These are phyloP conservation scores for Pipistrellus pygmaeus DNA, from an alignment of 2,797 vertebrate species.

Conservation along the genomic window DNA sequence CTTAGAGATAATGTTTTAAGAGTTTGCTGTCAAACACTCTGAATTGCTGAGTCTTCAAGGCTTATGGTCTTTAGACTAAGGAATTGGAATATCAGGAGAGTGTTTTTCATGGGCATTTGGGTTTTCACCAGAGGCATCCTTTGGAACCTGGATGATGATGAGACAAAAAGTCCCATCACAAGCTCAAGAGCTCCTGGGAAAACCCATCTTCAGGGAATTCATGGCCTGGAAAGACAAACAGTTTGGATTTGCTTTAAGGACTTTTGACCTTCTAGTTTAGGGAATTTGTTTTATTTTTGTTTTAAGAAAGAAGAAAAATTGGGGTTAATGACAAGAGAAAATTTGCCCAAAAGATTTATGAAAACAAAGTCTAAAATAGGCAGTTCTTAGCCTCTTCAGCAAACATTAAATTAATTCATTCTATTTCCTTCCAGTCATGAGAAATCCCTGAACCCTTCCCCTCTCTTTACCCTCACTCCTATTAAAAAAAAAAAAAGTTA, in stretches of 20 bases:
- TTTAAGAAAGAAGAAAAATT: slow-evolving; percentile 35
- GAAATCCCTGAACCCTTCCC: slow-evolving; percentile 54
- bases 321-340: slow-evolving; percentile 38
- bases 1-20: background rate
- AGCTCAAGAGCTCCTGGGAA: slow-evolving; percentile 1
- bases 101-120: background rate
- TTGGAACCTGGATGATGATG: background rate
- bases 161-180: background rate
- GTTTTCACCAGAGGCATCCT: background rate
- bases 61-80: background rate
- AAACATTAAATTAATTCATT: slow-evolving; percentile 62
- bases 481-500: background rate
- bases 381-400: slow-evolving; percentile 46
- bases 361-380: slow-evolving; percentile 68
- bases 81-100: background rate
- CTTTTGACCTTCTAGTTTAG: slow-evolving; percentile 46
- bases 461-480: background rate
- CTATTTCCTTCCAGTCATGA: slow-evolving; percentile 53
- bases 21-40: background rate
- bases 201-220: slow-evolving; percentile 23
- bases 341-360: slow-evolving; percentile 48
- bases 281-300: slow-evolving; percentile 58
- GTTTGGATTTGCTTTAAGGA: slow-evolving; percentile 51
- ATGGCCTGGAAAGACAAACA: background rate
- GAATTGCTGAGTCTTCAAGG: background rate